These are phyloP conservation scores for Rattus norvegicus DNA, from an alignment of 2,113 vertebrate species.

Conservation along the genomic window DNA sequence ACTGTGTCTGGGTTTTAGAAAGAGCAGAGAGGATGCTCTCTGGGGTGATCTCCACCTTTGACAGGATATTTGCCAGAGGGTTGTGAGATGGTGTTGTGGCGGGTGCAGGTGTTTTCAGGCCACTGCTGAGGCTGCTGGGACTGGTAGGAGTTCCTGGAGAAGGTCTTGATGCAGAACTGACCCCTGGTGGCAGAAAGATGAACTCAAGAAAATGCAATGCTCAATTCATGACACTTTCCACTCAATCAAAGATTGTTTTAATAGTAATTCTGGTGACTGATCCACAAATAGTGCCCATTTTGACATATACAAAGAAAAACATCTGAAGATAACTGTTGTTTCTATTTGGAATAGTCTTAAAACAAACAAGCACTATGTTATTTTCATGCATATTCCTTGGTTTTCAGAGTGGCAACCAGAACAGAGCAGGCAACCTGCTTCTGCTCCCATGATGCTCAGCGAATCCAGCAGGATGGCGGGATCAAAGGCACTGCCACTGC, in stretches of 20 bases:
- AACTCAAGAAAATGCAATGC: slow-evolving; percentile 51
- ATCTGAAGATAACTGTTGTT: slow-evolving; percentile 43
- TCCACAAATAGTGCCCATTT: not conserved
- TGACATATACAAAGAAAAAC: slow-evolving; percentile 43
- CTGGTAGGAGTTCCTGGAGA: slow-evolving; percentile 93
- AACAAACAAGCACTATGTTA: slow-evolving; percentile 28
- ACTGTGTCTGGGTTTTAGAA: slow-evolving; percentile 94
- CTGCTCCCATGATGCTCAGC: not conserved
- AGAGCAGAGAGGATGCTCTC: slow-evolving; percentile 96
- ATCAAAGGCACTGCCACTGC: not conserved
- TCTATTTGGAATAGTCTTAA: slow-evolving; percentile 14
- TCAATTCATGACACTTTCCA: slow-evolving; percentile 13
- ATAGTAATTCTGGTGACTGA: slow-evolving; percentile 4
- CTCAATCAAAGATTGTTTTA: slow-evolving; percentile 30
- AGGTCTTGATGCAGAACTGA: slow-evolving; percentile 93
- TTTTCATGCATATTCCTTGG: not conserved
- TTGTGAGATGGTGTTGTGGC: slow-evolving; percentile 85
- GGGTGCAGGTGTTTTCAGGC: slow-evolving; percentile 88
- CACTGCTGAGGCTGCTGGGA: slow-evolving; percentile 87
- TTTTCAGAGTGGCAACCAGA: not conserved
- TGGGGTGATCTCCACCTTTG: slow-evolving; percentile 96
- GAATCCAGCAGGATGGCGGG: not conserved
- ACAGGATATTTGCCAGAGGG: slow-evolving; percentile 95
- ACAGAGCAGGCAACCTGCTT: not conserved
- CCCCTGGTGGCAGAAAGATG: slow-evolving; percentile 86